Evolutionary conservation across 2,113 vertebrate genomes (phyloP).

Genomic region (Ameiurus melas): DNA sequence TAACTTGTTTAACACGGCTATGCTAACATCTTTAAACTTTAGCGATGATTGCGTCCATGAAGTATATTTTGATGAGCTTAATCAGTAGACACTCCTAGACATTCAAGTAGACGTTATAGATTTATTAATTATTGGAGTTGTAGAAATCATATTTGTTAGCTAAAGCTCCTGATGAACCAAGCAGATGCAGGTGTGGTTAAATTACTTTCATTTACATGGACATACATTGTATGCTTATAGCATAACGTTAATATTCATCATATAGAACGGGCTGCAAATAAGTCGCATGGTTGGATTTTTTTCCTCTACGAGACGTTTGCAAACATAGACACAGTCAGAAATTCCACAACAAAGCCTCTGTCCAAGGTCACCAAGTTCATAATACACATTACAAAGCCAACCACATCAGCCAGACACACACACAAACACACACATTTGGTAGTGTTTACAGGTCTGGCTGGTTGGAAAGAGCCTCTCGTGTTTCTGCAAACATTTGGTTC

Average conservation of each 20-base stretch:
- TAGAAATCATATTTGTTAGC: too few relatives aligned
- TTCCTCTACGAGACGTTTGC: background rate
- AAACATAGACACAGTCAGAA: constrained; percentile 17
- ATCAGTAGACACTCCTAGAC: too few relatives aligned
- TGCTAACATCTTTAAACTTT: too few relatives aligned
- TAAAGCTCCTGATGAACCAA: background rate
- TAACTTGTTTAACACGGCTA: too few relatives aligned
- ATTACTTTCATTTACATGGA: background rate
- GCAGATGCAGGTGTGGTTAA: background rate
- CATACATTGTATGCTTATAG: background rate
- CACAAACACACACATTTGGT: constrained; percentile 44
- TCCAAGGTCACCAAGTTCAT: constrained; percentile 19
- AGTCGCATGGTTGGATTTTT: background rate
- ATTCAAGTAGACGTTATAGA: too few relatives aligned
- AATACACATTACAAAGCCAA: constrained; percentile 24
- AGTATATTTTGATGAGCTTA: too few relatives aligned
- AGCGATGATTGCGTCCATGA: too few relatives aligned
- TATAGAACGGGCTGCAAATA: background rate
- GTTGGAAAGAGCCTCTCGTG: constrained; percentile 49
- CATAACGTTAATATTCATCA: background rate
- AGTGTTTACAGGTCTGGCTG: constrained; percentile 55
- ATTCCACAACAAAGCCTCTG: constrained; percentile 24
- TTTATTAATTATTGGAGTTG: too few relatives aligned
- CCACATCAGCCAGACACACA: constrained; percentile 12
- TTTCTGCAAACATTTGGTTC: constrained; percentile 56